These are phyloP conservation scores for Xenops minutus DNA, from an alignment of 2,797 vertebrate genomes.

Conservation along the genomic window DNA sequence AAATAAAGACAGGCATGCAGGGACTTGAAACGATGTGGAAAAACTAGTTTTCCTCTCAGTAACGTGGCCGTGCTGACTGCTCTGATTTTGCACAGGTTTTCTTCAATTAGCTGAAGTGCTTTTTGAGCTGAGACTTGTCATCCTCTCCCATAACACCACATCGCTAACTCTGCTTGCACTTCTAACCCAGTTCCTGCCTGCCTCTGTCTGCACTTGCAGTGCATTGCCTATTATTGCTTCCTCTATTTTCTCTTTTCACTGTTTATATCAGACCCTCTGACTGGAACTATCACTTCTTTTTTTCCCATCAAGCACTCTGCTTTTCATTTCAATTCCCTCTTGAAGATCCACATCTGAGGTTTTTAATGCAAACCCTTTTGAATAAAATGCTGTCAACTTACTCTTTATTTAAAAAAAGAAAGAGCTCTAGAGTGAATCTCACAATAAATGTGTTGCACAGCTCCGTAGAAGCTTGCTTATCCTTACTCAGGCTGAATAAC, in stretches of 20 bases:
- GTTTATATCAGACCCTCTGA: not conserved
- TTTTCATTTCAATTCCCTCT: slow-evolving; percentile 12
- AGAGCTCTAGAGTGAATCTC: not conserved
- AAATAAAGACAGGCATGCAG: not conserved
- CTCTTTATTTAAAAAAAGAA: not conserved
- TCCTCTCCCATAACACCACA: not conserved
- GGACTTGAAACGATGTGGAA: not conserved
- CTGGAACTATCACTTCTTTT: not conserved
- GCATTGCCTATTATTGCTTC: not conserved
- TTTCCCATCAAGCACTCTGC: not conserved
- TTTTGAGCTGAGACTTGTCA: not conserved
- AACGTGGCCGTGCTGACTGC: not conserved
- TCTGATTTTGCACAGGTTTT: not conserved
- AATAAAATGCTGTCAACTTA: not conserved
- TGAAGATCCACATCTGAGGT: not conserved
- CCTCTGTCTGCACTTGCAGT: not conserved
- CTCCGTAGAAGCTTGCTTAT: not conserved
- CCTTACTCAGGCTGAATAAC: not conserved
- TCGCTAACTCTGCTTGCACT: not conserved
- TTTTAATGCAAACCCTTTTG: not conserved
- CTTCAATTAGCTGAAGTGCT: not conserved
- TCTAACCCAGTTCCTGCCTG: not conserved
- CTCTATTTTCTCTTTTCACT: not conserved
- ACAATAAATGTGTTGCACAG: not conserved
- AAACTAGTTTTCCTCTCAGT: not conserved